These are phyloP conservation scores for Danio jaintianensis DNA, from an alignment of 2,797 vertebrate species.

Conservation along the genomic window DNA sequence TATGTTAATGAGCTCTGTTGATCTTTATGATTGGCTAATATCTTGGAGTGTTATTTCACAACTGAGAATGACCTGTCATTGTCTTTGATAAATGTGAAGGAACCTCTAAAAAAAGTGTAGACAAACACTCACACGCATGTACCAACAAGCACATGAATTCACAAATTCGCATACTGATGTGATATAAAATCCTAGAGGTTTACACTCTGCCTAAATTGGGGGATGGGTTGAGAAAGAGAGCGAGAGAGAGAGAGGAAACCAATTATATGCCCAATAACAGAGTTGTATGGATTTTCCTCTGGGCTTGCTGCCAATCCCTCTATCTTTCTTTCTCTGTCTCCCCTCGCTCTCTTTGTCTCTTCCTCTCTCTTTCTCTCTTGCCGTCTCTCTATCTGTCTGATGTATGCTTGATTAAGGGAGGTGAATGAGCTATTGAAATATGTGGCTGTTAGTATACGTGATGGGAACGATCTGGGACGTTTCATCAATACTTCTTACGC, in stretches of 20 bases:
- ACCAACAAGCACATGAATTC: slow-evolving; percentile 2
- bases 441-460: slow-evolving; percentile 58
- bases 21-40: not conserved
- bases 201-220: slow-evolving; percentile 19
- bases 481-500: slow-evolving; percentile 67
- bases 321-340: slow-evolving; percentile 2
- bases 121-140: slow-evolving; percentile 6
- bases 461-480: slow-evolving; percentile 64
- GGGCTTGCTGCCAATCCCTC: slow-evolving; percentile 57
- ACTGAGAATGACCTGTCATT: too few relatives aligned
- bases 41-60: not conserved
- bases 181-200: slow-evolving; percentile 25
- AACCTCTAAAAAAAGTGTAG: not conserved
- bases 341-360: slow-evolving; percentile 9
- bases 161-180: not conserved
- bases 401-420: slow-evolving; percentile 63
- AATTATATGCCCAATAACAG: slow-evolving; percentile 77
- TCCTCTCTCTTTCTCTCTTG: slow-evolving; percentile 6
- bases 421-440: slow-evolving; percentile 67
- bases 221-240: slow-evolving; percentile 31
- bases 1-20: too few relatives aligned
- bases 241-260: slow-evolving; percentile 63
- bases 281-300: slow-evolving; percentile 75
- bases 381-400: slow-evolving; percentile 19
- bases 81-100: not conserved